Base-by-base conservation (phyloP, 2,797 vertebrate genomes). In the Centropyge bicolor region DNA sequence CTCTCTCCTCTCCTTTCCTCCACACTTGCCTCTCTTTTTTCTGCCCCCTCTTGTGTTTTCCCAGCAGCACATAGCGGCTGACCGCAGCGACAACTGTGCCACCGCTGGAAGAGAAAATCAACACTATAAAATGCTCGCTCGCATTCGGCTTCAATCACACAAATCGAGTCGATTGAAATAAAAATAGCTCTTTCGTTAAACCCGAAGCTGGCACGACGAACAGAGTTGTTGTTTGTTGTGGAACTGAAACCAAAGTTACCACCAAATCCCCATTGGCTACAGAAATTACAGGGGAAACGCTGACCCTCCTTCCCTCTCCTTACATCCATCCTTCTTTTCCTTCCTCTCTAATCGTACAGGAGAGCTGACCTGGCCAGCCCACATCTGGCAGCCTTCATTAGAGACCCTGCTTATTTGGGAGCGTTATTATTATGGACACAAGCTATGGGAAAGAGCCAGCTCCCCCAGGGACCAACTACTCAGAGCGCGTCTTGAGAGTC, bases 321-420 rank as follows among this genome's bases (percentile, higher is more conserved):
- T 86, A 82, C 69, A 64, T 75, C 84, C 72, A 83, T 89, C 81
- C 82, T 69, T 88, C 80, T 88, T 81, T 81, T 87, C 86, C 89
- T 81, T 84, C 78, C 87, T 92, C 92, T 95, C 88, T 95, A 94
- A 95, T 95, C 89, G 92, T 82, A 86, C 79, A 86, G 90, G 90
- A 92, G 89, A 78, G 81, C 78, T 92, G 92, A 92, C 91, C 93
- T 88, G 93, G 70, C 83, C 91, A 82, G 82, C 88, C 86, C 92
- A 95, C 95, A 96, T 95, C 95, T 96, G 95, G 93, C 88, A 86
- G 91, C 82, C 88, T 92, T 92, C 90, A 95, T 95, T 95, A 95
- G 86, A 88, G 88, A 91, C 87, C 85, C 87, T 92, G 91, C 92
- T 91, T 92, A 93, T 94, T 94, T 94, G 89, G 86, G 83, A 91